Percentiles rank a stretch among this genome's conserved stretches.
phyloP scores from a whole-genome alignment of 2,797 vertebrate genomes.

The Okamejei kenojei region DNA sequence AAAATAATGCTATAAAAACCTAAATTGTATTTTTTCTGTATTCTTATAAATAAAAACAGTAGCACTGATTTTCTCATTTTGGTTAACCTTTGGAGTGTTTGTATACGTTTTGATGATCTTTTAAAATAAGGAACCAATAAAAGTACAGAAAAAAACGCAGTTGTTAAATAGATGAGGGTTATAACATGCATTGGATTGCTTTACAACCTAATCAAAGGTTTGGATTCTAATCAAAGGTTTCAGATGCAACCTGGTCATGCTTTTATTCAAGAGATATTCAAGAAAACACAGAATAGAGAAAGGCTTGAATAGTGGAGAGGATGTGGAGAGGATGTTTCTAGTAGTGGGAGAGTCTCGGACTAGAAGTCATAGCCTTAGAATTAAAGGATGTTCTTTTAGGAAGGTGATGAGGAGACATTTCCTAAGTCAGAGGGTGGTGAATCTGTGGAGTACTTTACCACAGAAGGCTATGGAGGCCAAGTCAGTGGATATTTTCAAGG shows the following conservation, averaged over 20 bases:
- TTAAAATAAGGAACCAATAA: slow-evolving; percentile 3
- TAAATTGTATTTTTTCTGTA: neutral
- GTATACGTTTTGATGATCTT: neutral
- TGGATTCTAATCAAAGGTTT: neutral
- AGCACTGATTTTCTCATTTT: neutral
- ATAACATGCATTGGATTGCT: neutral
- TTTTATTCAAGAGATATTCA: neutral
- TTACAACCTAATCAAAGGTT: neutral
- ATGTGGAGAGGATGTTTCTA: too few species aligned
- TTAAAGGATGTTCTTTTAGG: too few species aligned
- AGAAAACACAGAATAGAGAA: too few species aligned
- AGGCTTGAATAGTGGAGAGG: too few species aligned
- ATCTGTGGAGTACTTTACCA: too few species aligned
- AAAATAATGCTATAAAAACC: neutral
- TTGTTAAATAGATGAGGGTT: neutral
- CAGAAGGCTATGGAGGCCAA: too few species aligned
- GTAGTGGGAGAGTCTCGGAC: too few species aligned
- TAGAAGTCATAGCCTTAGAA: too few species aligned
- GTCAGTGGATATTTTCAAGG: too few species aligned
- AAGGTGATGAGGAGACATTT: too few species aligned
- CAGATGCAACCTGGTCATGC: neutral
- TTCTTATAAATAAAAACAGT: neutral
- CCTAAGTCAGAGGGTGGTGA: too few species aligned
- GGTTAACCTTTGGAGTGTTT: neutral
- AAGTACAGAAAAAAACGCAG: neutral